Conservation (phyloP, 2,113 vertebrate species). For the Tragelaphus imberbis region DNA sequence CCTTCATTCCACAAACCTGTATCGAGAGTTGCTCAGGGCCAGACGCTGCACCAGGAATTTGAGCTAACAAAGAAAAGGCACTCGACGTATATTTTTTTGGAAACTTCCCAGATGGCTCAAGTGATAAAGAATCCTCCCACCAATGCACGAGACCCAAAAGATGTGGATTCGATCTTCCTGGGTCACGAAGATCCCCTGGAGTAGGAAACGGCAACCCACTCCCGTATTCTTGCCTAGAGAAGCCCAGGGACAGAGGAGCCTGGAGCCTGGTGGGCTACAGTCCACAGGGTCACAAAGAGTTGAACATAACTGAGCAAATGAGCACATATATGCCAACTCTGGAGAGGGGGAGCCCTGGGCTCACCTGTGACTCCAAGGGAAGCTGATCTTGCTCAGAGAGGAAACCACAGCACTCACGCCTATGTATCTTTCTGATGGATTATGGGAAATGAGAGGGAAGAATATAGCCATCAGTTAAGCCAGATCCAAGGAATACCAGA, state of each 20-base stretch:
- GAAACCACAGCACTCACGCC: neutral
- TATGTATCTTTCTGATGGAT: neutral
- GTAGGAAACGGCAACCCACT: neutral
- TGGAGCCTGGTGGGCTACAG: neutral
- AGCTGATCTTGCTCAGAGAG: neutral
- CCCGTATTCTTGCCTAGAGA: neutral
- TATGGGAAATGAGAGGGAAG: neutral
- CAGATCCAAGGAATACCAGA: neutral
- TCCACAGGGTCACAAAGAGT: neutral
- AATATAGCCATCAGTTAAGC: neutral
- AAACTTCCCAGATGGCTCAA: neutral
- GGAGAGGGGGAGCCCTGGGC: neutral
- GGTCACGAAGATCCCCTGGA: neutral
- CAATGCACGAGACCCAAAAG: neutral
- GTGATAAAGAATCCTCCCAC: neutral
- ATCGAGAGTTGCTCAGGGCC: neutral
- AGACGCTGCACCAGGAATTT: neutral
- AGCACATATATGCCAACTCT: neutral
- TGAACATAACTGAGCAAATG: neutral
- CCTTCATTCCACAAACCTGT: neutral
- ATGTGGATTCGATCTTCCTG: neutral
- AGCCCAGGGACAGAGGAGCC: neutral
- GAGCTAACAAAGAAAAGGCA: neutral
- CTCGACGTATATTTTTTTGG: rapidly evolving
- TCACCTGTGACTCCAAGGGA: neutral